These are phyloP conservation scores for Liparis tanakae DNA, from an alignment of 2,797 vertebrate genomes.

Conservation along the genomic window DNA sequence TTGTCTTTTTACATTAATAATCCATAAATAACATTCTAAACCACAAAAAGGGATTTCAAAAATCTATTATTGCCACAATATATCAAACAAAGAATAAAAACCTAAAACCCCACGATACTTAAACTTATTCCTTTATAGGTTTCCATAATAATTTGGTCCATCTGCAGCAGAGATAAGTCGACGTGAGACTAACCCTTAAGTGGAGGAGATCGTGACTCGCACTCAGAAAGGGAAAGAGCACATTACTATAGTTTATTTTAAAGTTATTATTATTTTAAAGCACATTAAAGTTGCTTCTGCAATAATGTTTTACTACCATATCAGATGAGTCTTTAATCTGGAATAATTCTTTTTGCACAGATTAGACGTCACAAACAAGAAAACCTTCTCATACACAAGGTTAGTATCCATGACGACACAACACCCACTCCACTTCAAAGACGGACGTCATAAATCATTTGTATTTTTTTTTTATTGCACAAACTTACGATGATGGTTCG, in stretches of 20 bases:
- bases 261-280: no score
- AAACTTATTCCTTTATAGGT: background rate
- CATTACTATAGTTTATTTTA: background rate
- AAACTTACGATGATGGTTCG: no score
- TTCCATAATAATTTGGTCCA: background rate
- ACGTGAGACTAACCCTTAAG: background rate
- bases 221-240: background rate
- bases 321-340: no score
- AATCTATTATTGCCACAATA: background rate
- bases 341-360: no score
- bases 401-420: no score
- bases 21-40: conserved; percentile 11
- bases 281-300: background rate
- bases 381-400: no score
- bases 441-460: no score
- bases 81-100: background rate
- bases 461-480: no score
- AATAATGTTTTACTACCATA: no score
- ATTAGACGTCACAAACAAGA: no score
- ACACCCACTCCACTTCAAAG: no score
- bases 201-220: background rate
- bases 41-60: background rate
- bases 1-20: conserved; percentile 20
- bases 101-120: background rate
- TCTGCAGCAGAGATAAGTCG: background rate